These are phyloP conservation scores for Oreotrochilus melanogaster DNA, from an alignment of 2,113 vertebrate species.

Conservation along the genomic window DNA sequence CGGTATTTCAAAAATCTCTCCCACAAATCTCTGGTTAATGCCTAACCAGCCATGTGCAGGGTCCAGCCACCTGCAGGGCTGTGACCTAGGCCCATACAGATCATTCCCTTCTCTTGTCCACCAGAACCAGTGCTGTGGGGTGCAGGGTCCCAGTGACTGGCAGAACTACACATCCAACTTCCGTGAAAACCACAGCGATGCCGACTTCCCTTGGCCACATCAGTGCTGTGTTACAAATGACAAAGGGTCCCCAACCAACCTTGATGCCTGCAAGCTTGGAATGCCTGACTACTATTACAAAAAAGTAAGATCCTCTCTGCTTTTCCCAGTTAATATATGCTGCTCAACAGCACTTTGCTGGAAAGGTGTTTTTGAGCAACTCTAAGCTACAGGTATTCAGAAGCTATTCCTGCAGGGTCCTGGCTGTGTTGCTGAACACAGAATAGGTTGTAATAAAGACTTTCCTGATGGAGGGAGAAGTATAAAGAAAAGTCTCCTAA, in stretches of 20 bases:
- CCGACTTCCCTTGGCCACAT: slow-evolving; percentile 81
- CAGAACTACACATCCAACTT: slow-evolving; percentile 77
- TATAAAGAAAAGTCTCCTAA: background rate
- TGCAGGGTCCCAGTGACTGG: slow-evolving; percentile 79
- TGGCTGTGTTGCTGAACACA: background rate
- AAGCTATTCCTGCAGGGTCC: background rate
- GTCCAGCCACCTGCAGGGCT: background rate
- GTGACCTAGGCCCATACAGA: background rate
- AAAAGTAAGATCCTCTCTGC: slow-evolving; percentile 57
- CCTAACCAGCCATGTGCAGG: background rate
- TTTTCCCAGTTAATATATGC: background rate
- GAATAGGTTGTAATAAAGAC: background rate
- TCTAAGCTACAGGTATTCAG: background rate
- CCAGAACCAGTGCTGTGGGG: slow-evolving; percentile 81
- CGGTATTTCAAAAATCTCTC: slow-evolving; percentile 7
- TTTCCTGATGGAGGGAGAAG: background rate
- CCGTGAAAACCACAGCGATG: slow-evolving; percentile 23
- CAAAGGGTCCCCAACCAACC: slow-evolving; percentile 29
- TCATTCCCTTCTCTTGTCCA: background rate
- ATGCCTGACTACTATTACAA: slow-evolving; percentile 74
- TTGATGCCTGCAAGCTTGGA: slow-evolving; percentile 81
- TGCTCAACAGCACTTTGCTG: background rate
- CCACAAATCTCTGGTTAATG: slow-evolving; percentile 13
- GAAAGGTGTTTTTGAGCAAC: background rate
- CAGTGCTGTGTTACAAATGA: slow-evolving; percentile 76